A percentile compares a stretch with the other conserved stretches of the same genome.
These are phyloP conservation scores for Thereva nobilitata DNA, from an alignment of 2,888 invertebrate genomes.

Conservation along the genomic window DNA sequence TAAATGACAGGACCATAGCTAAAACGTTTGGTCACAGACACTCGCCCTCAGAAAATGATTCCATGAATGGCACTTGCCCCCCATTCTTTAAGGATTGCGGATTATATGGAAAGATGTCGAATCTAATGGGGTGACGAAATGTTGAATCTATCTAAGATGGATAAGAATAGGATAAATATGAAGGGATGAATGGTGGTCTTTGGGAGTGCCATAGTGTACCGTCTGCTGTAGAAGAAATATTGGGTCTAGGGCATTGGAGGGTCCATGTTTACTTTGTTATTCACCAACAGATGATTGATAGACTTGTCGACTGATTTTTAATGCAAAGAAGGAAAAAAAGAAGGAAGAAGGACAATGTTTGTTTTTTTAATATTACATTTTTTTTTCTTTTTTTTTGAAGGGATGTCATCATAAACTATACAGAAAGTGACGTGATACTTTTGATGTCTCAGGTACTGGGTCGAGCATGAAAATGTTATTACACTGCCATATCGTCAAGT, in stretches of 20 bases:
- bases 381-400: no score
- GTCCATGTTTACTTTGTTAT: conserved; percentile 8
- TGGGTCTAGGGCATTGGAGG: background rate
- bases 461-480: no score
- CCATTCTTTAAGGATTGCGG: conserved; percentile 21
- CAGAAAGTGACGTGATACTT: no score
- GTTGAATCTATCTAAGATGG: conserved; percentile 3
- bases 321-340: conserved; percentile 1
- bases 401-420: no score
- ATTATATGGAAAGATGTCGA: conserved; percentile 17
- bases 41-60: conserved; percentile 30
- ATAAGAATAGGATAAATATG: no score
- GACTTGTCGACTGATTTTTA: conserved; percentile 8
- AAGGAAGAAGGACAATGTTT: background rate
- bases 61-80: conserved; percentile 11
- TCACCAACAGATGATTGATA: conserved; percentile 25
- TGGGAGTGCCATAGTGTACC: no score
- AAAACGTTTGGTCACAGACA: conserved; percentile 35
- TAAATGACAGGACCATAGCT: conserved; percentile 32
- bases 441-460: no score
- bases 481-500: background rate
- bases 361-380: no score
- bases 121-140: background rate
- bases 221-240: background rate
- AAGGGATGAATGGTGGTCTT: no score